These are phyloP conservation scores for Ligdia adustata DNA, from an alignment of 2,888 invertebrate species.

Conservation along the genomic window DNA sequence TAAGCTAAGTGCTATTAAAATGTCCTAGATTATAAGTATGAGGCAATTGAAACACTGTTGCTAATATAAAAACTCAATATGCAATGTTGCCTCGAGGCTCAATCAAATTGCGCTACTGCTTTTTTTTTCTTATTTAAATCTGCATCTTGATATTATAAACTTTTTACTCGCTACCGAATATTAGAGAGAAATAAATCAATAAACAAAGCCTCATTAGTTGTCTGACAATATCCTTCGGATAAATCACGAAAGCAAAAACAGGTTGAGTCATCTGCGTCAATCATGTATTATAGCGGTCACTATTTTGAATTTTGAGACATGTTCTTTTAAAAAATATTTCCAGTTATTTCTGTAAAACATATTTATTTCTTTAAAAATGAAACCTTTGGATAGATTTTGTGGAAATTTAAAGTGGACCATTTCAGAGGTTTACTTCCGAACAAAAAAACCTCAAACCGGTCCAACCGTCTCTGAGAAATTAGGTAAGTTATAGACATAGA, in stretches of 20 bases:
- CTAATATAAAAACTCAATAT: not conserved
- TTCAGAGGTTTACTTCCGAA: no score
- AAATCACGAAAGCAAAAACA: slow-evolving; percentile 77
- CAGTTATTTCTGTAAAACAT: no score
- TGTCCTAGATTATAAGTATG: not conserved
- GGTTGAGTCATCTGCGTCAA: slow-evolving; percentile 53
- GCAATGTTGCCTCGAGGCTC: not conserved
- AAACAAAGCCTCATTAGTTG: slow-evolving; percentile 82
- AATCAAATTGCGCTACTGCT: not conserved
- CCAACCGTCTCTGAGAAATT: no score
- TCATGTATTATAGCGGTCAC: slow-evolving; percentile 64
- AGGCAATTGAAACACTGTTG: not conserved
- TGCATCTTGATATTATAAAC: no score
- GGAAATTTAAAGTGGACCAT: no score
- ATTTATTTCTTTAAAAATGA: no score
- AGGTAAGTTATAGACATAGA: no score
- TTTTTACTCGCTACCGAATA: slow-evolving; percentile 79
- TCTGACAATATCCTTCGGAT: slow-evolving; percentile 81
- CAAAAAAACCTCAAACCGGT: no score
- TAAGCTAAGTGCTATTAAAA: not conserved
- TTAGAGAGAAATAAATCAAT: slow-evolving; percentile 84
- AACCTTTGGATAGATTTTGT: no score
- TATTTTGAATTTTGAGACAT: no score
- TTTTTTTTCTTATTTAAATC: no score
- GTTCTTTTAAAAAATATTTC: no score